Evolutionary conservation across 2,113 vertebrate genomes (phyloP).

Genomic region (Thalassarche chlororhynchos): DNA sequence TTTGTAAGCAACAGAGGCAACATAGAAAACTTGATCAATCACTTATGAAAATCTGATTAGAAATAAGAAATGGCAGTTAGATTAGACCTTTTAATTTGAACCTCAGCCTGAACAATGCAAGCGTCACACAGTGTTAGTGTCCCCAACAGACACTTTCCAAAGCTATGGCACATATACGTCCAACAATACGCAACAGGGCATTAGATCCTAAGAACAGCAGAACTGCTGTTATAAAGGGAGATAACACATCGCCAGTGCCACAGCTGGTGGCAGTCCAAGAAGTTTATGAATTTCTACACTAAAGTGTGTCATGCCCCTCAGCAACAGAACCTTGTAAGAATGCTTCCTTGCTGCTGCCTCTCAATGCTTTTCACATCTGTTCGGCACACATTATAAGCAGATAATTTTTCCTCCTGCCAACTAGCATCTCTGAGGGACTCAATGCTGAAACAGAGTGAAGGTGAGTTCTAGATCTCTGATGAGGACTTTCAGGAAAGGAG

Average conservation of each 20-base stretch:
- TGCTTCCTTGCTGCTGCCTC: background rate
- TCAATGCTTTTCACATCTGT: background rate
- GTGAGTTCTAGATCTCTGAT: background rate
- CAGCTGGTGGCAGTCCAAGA: background rate
- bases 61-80: background rate
- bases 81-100: background rate
- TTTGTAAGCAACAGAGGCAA: background rate
- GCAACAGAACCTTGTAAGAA: background rate
- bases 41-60: background rate
- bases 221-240: background rate
- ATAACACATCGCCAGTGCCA: background rate
- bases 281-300: background rate
- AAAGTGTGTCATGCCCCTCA: background rate
- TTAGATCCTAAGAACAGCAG: background rate
- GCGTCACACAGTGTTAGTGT: background rate
- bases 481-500: background rate
- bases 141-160: background rate
- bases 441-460: background rate
- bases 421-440: background rate
- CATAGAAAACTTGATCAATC: background rate
- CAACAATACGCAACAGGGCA: background rate
- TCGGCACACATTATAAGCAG: background rate
- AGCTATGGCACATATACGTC: background rate
- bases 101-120: background rate
- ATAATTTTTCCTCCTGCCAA: background rate